Evolutionary conservation across 2,888 invertebrate genomes (phyloP), one percentile per base, ranked within the genome.

Genomic region (Nymphalis polychloros): DNA sequence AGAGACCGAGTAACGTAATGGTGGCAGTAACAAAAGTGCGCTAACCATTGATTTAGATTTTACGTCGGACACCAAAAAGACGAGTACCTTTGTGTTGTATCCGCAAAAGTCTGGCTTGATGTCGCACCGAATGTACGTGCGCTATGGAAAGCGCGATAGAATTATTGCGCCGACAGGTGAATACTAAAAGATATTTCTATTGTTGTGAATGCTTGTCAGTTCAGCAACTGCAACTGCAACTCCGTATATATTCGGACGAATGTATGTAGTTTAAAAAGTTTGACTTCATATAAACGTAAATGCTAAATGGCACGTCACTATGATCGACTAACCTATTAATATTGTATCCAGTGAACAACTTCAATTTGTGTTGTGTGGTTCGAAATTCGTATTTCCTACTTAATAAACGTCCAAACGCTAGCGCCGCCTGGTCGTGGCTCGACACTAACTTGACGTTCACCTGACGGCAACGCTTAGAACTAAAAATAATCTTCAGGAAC

Each of bases 41-140:
- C 87, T 89, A 84, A 90, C 92, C 92, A 91, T 91, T 91, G 92
- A 92, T 92, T 92, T 89, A 86, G 86, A 87, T 88, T 90, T 85
- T 81, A 83, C 82, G 87, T 85, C 80, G 83, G 83, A 80, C 78
- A 76, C 76, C 81, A 86, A 89, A 90, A 89, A 88, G 88, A 83
- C 78, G 82, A 87, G 78, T 78, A 80, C 87, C 81, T 87, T 90
- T 92, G 88, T 90, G 82, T 82, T 81, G 81, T 81, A 81, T 82
- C 83, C 86, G 84, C 84, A 81, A 84, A 87, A 84, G 83, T 85
- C 89, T 85, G 87, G 83, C 79, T 80, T 83, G 78, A 84, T 83
- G 86, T 83, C 83, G 81, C 80, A 83, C 77, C 77, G 79, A 76
- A 76, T 76, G 74, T 85, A 84, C 79, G 81, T 78, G 77, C 68